Base-by-base conservation (phyloP, 2,888 invertebrate species). In the Bursaphelenchus okinawaensis region DNA sequence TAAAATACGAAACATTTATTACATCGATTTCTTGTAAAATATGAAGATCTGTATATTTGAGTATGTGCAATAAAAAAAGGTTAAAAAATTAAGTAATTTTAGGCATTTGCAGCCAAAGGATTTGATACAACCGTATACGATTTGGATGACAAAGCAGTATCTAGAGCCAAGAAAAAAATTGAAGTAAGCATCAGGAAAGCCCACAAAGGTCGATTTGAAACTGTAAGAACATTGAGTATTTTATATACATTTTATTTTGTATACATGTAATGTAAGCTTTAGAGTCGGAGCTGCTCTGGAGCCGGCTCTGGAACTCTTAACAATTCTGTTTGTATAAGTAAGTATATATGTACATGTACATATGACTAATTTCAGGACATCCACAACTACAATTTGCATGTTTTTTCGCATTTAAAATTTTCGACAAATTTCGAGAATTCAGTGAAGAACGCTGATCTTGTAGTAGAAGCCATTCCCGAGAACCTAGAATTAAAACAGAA, bases 381-480 rank as follows among this genome's bases (percentile, higher is more conserved):
- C 1, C 40, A 40, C 40, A 40, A 40, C 40, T 40, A 40, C 40
- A 12, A n/a, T n/a, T 16, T n/a, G 16, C 40, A 89, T 20, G 86
- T 89, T 0, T 80, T 89, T 59, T 83, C 84, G 6, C 87, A 88
- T 54, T 86, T 92, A 58, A 87, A 86, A 68, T 87, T 87, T 0
- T 86, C 88, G 0, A 88, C 89, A 0, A 87, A 89, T 79, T 83
- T 89, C 0, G 84, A 84, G 0, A 87, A 86, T 50, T 87, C 88
- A 16, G 89, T 89, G 4, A 40, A 51, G 1, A 51, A 60, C 9
- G 75, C 73, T 0, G 91, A 91, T 84, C 83, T 92, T 63, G 89
- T 92, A 3, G 87, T 92, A 12, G 92, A 92, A 85, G 92, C 91
- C 8, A 90, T 92, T 78, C 88, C 91, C 8, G 92, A 92, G 83